A percentile compares a stretch with the other conserved stretches of the same genome.
Evolutionary conservation across 2,113 vertebrate genomes (phyloP).

Genomic region (Pterocles orientalis): DNA sequence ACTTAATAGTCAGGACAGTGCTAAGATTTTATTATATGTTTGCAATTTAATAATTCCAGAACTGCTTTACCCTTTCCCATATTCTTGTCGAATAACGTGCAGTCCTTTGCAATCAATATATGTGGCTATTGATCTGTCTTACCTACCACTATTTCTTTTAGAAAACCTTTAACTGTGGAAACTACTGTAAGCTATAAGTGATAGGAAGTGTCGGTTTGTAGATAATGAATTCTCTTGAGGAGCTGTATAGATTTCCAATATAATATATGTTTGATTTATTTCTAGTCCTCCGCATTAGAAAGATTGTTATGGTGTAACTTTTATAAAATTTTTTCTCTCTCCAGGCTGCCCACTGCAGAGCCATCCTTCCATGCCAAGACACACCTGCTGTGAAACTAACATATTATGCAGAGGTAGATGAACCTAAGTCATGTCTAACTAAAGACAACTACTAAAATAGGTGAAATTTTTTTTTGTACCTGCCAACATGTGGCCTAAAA

Average conservation of each 20-base stretch:
- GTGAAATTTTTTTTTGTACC: background rate
- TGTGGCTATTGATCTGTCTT: background rate
- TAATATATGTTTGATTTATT: background rate
- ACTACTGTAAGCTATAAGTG: background rate
- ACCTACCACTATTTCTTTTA: background rate
- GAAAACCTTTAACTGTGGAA: background rate
- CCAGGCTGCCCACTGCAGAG: slow-evolving; percentile 93
- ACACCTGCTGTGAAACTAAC: slow-evolving; percentile 92
- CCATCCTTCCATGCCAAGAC: slow-evolving; percentile 94
- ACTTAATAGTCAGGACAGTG: background rate
- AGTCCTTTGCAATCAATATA: background rate
- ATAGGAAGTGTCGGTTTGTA: background rate
- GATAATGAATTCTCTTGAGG: background rate
- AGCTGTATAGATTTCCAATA: background rate
- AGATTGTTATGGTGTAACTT: background rate
- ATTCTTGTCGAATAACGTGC: background rate
- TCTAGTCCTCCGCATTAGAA: background rate
- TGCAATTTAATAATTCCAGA: background rate
- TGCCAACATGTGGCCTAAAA: background rate
- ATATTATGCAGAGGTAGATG: slow-evolving; percentile 91
- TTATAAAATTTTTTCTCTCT: background rate
- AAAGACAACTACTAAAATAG: background rate
- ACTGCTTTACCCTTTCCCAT: background rate
- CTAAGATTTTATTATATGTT: background rate
- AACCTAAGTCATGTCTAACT: background rate